A percentile compares a stretch with the other conserved stretches of the same genome.
These are phyloP conservation scores for Trematomus bernacchii DNA, from an alignment of 2,797 vertebrate genomes.

Conservation along the genomic window DNA sequence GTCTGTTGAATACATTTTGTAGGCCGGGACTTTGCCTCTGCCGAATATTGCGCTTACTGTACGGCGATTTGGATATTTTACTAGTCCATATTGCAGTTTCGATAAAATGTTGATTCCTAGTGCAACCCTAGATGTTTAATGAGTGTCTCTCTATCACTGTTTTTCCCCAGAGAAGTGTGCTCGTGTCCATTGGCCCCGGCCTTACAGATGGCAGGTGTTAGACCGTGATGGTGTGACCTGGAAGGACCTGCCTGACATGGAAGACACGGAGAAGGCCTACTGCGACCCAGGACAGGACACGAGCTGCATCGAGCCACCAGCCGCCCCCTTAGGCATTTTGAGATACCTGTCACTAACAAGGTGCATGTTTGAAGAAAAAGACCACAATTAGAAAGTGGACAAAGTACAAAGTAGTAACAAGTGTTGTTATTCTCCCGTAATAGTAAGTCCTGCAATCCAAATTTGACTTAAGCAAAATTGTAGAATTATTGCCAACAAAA, in stretches of 20 bases:
- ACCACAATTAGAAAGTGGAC: background rate
- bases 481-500: no score
- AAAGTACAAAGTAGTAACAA: no score
- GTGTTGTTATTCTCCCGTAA: no score
- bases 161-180: constrained; percentile 85
- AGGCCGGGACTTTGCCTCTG: no score
- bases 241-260: constrained; percentile 85
- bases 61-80: no score
- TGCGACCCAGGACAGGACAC: constrained; percentile 76
- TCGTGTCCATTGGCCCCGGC: constrained; percentile 88
- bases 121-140: background rate
- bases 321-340: accelerated
- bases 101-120: no score
- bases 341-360: constrained; percentile 16
- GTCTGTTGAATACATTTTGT: no score
- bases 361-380: constrained; percentile 9
- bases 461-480: no score
- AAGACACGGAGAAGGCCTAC: constrained; percentile 89
- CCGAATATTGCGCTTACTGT: no score
- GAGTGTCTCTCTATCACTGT: background rate
- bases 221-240: constrained; percentile 74
- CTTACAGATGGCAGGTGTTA: constrained; percentile 92
- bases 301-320: constrained; percentile 6
- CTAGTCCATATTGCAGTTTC: no score
- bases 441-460: no score